A percentile compares a stretch with the other conserved stretches of the same genome.
phyloP scores from a whole-genome alignment of 2,888 invertebrate genomes.

The Eupithecia abbreviata region DNA sequence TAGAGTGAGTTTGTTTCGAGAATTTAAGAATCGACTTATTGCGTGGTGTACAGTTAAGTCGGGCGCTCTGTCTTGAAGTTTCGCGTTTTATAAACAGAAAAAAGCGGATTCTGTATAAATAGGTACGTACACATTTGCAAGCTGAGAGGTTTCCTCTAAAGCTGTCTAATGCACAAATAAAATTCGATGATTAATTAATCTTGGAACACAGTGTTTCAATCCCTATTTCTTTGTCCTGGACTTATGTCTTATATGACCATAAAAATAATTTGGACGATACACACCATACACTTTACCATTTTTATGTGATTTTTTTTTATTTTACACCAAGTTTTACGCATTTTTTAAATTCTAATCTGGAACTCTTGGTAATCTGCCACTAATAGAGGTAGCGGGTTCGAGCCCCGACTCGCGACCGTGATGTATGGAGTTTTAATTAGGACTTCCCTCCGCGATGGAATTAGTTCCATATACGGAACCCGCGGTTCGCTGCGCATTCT shows the following conservation, averaged over 20 bases:
- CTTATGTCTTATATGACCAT: too few species aligned
- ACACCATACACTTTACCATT: too few species aligned
- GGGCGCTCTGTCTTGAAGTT: not conserved
- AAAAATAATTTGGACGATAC: too few species aligned
- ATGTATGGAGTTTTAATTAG: conserved; percentile 81
- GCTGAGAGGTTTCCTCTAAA: not conserved
- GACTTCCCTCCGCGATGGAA: conserved; percentile 63
- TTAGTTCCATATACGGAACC: conserved; percentile 20
- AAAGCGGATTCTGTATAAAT: not conserved
- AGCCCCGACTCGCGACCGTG: conserved; percentile 58
- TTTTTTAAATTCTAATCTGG: conserved; percentile 19
- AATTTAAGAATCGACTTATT: not conserved
- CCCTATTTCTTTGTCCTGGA: too few species aligned
- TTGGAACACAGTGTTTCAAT: too few species aligned
- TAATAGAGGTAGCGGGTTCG: conserved; percentile 61
- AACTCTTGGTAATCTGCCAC: conserved; percentile 49
- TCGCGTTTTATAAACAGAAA: not conserved
- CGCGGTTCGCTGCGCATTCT: conserved; percentile 7
- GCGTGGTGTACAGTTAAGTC: not conserved
- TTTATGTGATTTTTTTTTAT: too few species aligned
- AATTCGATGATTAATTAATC: not conserved
- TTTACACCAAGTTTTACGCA: not conserved
- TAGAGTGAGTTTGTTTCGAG: conserved; percentile 13
- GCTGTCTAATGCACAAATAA: not conserved
- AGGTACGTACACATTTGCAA: not conserved